These are phyloP conservation scores for Helarctos malayanus DNA, from an alignment of 2,797 vertebrate species.

Conservation along the genomic window DNA sequence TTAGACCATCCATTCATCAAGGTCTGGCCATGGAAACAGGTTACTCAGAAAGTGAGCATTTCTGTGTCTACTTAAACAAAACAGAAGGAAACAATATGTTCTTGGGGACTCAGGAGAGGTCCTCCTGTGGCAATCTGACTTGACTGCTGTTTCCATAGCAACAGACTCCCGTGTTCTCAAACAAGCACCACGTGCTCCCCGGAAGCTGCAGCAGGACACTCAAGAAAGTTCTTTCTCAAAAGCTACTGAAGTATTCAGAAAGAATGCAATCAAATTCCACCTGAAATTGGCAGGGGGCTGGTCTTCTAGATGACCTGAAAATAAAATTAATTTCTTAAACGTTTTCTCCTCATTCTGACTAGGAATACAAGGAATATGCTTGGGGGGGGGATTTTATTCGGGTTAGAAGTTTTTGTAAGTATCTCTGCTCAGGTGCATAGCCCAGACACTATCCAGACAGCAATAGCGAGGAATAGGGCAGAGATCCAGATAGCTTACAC, in stretches of 20 bases:
- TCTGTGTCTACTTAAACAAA: constrained; percentile 52
- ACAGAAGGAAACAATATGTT: constrained; percentile 64
- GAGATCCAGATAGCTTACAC: background rate
- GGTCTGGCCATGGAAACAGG: background rate
- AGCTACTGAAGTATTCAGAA: constrained; percentile 2
- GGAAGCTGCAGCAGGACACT: constrained; percentile 50
- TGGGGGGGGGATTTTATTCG: background rate
- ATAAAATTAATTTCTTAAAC: constrained; percentile 32
- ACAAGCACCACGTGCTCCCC: background rate
- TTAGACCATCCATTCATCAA: background rate
- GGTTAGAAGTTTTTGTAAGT: background rate
- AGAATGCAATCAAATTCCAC: constrained; percentile 61
- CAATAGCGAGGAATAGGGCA: background rate
- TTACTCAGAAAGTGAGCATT: background rate
- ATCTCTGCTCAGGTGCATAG: background rate
- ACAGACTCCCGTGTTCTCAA: constrained; percentile 13
- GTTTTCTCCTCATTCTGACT: background rate
- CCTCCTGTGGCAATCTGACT: constrained; percentile 13
- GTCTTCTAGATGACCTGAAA: constrained; percentile 16
- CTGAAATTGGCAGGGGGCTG: background rate
- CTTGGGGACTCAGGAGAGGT: constrained; percentile 7
- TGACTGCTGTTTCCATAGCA: constrained; percentile 69
- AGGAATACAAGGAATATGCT: background rate
- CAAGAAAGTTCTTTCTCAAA: constrained; percentile 48
- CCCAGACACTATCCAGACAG: background rate